Percentiles rank a stretch among this genome's conserved stretches.
Evolutionary conservation across 2,113 vertebrate genomes (phyloP).

Genomic region (Neotragus pygmaeus): DNA sequence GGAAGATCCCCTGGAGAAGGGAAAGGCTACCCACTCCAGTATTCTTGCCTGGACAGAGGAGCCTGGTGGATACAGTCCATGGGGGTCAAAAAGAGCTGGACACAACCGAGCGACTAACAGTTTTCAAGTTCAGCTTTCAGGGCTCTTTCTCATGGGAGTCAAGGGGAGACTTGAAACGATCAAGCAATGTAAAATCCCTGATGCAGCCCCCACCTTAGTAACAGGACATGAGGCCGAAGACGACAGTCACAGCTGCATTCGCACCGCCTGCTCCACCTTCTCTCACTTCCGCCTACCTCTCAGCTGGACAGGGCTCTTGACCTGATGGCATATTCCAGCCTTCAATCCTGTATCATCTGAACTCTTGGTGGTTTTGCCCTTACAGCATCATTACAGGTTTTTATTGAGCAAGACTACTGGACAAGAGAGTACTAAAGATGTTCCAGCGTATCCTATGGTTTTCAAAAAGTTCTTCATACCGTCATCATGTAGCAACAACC

Average conservation of each 20-base stretch:
- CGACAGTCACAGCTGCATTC: neutral
- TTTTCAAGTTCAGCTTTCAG: neutral
- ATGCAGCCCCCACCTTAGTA: too few species aligned
- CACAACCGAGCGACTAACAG: neutral
- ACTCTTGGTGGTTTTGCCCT: neutral
- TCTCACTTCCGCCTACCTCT: neutral
- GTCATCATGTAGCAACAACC: neutral
- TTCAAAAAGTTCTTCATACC: neutral
- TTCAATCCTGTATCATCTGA: neutral
- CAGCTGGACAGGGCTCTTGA: neutral
- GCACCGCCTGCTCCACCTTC: neutral
- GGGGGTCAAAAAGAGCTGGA: neutral
- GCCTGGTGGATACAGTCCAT: neutral
- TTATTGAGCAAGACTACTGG: neutral
- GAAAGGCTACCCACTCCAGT: neutral
- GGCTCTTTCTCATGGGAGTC: neutral
- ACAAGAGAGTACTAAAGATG: neutral
- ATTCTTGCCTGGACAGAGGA: neutral
- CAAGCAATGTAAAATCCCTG: neutral
- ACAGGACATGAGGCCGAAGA: neutral
- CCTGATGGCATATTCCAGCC: neutral
- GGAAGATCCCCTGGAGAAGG: neutral
- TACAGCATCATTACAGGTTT: neutral
- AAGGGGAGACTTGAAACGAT: neutral
- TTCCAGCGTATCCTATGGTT: neutral